Conservation (phyloP, 1,140 invertebrate genomes). For the Drosophila tropicalis region DNA sequence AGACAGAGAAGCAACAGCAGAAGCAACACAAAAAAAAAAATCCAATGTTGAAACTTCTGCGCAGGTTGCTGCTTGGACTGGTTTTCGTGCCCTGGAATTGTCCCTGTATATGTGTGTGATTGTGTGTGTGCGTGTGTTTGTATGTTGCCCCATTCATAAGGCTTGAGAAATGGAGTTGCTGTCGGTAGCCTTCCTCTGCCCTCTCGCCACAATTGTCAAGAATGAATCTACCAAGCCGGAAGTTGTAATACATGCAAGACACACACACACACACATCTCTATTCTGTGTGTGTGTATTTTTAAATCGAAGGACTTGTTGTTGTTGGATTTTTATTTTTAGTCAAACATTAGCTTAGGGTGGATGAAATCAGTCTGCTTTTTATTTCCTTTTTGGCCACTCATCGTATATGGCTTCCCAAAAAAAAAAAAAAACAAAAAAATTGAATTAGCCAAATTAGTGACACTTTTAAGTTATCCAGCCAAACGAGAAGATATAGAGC, state of each 20-base stretch:
- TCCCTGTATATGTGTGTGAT: not conserved
- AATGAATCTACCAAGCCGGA: constrained; percentile 55
- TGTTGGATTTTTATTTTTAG: constrained; percentile 49
- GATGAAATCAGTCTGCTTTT: constrained; percentile 6
- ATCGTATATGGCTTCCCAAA: constrained; percentile 3
- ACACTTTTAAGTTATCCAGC: constrained; percentile 74
- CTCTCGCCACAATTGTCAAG: constrained; percentile 46
- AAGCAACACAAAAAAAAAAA: constrained; percentile 7
- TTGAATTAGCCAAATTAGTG: constrained; percentile 75
- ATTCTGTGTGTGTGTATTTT: constrained; percentile 42
- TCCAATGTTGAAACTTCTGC: constrained; percentile 57
- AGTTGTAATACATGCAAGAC: constrained; percentile 33
- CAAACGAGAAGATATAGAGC: constrained; percentile 49
- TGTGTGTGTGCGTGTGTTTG: not conserved
- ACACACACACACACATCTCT: constrained; percentile 4
- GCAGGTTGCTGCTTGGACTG: constrained; percentile 60
- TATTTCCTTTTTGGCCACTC: not conserved
- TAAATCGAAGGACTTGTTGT: constrained; percentile 55
- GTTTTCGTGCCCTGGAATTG: constrained; percentile 36
- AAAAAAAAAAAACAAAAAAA: constrained; percentile 29
- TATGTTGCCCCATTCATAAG: constrained; percentile 44
- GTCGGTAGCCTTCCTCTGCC: not conserved
- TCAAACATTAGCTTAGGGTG: constrained; percentile 15
- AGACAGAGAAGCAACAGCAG: constrained; percentile 1
- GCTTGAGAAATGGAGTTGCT: constrained; percentile 28